Base-by-base conservation (phyloP, 2,888 invertebrate species). In the Aspidiotus destructor region DNA sequence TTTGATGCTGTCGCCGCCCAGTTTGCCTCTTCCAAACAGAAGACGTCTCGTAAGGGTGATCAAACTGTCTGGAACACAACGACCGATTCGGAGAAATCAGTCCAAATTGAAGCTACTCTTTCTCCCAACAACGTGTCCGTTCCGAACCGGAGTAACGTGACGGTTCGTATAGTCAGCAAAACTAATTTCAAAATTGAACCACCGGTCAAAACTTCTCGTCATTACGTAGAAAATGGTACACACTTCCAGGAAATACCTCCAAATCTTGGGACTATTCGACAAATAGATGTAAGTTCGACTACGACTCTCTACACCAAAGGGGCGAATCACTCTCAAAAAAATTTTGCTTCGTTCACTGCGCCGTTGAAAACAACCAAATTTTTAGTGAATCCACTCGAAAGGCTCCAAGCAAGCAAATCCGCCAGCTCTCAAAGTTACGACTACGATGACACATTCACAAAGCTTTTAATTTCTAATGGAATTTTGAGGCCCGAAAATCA, bases 381-480 rank as follows among this genome's bases (percentile, higher is more conserved):
- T 1, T 13, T 42, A 8, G 48, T 57, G 57, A 16, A 15, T 17
- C 52, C 41, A 40, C 48, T 16, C 48, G 8, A 60, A 69, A 81
- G 81, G 81, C 81, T 76, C 81, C 81, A 17, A 28, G 9, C 58
- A 1, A 16, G 10, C 13, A n/a, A 48, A 48, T 13, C 11, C 48
- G 48, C 48, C 2, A 28, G 17, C 13, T 28, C 58, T 13, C 81
- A 80, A 76, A 78, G 79, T 71, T 73, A 73, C 72, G 72, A 73
- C 69, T 72, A 72, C 71, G 73, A 73, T 72, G 69, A 69, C 70
- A 58, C 65, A n/a, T 65, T 65, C 42, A 65, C 65, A 1, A 57
- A 58, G 44, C 13, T 65, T 1, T 58, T 65, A 48, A 65, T 65
- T 58, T 65, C 65, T 13, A 65, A 65, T 28, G 65, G 65, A 9